phyloP scores from a whole-genome alignment of 2,113 vertebrate genomes.

The Phylloscopus trochilus region DNA sequence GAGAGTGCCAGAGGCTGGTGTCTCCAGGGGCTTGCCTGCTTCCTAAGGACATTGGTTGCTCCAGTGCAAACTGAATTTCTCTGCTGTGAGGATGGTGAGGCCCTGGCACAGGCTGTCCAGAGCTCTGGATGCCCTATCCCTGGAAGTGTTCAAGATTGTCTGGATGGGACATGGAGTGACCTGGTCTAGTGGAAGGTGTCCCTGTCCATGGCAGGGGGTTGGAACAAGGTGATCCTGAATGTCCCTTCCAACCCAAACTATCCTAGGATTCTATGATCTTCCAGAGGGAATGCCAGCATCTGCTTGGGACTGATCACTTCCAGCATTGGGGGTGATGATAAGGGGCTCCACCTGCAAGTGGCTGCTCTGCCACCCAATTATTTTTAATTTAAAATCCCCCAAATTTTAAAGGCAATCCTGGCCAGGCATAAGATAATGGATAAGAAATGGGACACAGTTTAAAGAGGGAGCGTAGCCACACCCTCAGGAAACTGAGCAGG shows the following conservation, averaged over 20 bases:
- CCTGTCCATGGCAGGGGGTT: not conserved
- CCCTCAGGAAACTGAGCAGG: not conserved
- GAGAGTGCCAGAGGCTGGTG: not conserved
- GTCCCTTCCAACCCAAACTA: not conserved
- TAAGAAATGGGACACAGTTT: not conserved
- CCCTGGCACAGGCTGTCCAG: not conserved
- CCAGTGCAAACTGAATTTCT: not conserved
- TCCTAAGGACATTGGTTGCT: not conserved
- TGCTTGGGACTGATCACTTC: not conserved
- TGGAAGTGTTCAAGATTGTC: not conserved
- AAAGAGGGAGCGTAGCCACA: accelerated
- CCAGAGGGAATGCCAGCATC: accelerated
- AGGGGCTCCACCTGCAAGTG: not conserved
- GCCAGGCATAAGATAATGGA: not conserved
- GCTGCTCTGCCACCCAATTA: not conserved
- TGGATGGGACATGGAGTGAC: not conserved
- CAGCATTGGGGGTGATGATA: not conserved
- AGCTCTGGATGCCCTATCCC: not conserved
- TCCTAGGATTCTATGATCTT: not conserved
- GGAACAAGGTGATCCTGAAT: not conserved
- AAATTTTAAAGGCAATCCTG: not conserved
- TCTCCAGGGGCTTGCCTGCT: not conserved
- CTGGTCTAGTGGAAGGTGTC: not conserved
- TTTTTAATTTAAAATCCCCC: not conserved
- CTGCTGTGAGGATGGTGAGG: not conserved